Base-by-base conservation (phyloP, 2,113 vertebrate species). In the Nothocercus julius region DNA sequence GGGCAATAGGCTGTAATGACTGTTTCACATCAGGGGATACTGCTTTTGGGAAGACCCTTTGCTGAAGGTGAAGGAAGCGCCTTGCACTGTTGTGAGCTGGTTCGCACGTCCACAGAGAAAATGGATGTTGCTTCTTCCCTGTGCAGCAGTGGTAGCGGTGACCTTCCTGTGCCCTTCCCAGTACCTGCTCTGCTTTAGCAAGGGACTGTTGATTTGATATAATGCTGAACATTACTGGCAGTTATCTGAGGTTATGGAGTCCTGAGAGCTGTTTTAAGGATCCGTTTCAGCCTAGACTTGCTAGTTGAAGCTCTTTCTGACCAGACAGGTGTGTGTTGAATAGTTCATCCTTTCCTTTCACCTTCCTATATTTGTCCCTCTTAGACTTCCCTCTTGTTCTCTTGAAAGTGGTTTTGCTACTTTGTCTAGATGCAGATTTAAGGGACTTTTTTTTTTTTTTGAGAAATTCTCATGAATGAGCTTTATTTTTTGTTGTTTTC, bases 241-340 rank as follows among this genome's bases (percentile, higher is more conserved):
- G 38, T 61, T 77, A 49, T 90, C 72, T 70, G 72, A 77, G 80
- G 66, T 75, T 66, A 75, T 84, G 36, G 78, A 90, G 83, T 56
- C 27, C 85, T 87, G 62, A 38, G 67, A 84, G 53, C 74, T 85
- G 59, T 56, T 83, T 16, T 27, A 14, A 75, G 82, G 54, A 59
- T 74, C 42, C 7, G 64, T 67, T 90, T 92, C 42, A 81, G 62
- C 42, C 64, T 66, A 8, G n/a, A 4, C 77, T 78, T 93, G 88
- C 38, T 86, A 64, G 64, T 2, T 92, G 61, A 94, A 88, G 61
- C 56, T 34, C 77, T 70, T 82, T 54, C 22, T 27, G 58, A 93
- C 66, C 83, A 86, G 24, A 56, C 28, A 89, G 95, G 88, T 82
- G 76, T 51, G 38, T 89, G 77, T 53, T 93, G 81, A 96, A 72